Evolutionary conservation across 2,797 vertebrate species (phyloP), one percentile per base, ranked within the genome.

Genomic region (Avahi laniger): DNA sequence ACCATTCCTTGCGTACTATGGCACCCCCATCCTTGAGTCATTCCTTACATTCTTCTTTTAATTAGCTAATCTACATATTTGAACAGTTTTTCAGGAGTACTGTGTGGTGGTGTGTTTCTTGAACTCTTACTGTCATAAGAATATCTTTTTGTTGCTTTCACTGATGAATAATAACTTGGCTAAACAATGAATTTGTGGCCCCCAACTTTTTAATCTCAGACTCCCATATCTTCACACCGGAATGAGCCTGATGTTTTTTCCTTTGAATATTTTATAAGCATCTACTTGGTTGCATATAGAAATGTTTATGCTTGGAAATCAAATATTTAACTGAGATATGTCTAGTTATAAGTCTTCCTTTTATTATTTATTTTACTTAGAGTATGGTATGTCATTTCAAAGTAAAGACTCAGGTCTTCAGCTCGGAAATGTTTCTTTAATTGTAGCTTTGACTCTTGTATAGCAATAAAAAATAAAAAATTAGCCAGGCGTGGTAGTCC

Each of bases 1-100:
- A 4, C 61, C 12, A 0, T 24, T 38, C 35, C 12, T 5, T 4
- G 18, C 7, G 3, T 24, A 3, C 33, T 0, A 7, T 11, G n/a
- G 10, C 26, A 18, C 13, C 24, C 9, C 6, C 7, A 1, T 65
- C 83, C 70, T 28, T 4, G 24, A 54, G 24, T 52, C n/a, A 13
- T 33, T 24, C 4, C 41, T 61, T 65, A 12, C 2, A 18, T 17
- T 61, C 43, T 41, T 57, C 48, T 93, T 73, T 24, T 4, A 18
- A 35, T 72, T 48, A 54, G 17, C 28, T 52, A 18, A 30, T 54
- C 24, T 70, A 9, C 10, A 17, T 6, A 4, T 59, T 12, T 28
- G 24, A 30, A 17, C 24, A 7, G 1, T 2, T 67, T 81, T 43
- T 63, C 33, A 46, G 54, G 48, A 54, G 28, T 22, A 18, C 5